Base-by-base conservation (phyloP, 1,140 invertebrate species). In the Araneus ventricosus region DNA sequence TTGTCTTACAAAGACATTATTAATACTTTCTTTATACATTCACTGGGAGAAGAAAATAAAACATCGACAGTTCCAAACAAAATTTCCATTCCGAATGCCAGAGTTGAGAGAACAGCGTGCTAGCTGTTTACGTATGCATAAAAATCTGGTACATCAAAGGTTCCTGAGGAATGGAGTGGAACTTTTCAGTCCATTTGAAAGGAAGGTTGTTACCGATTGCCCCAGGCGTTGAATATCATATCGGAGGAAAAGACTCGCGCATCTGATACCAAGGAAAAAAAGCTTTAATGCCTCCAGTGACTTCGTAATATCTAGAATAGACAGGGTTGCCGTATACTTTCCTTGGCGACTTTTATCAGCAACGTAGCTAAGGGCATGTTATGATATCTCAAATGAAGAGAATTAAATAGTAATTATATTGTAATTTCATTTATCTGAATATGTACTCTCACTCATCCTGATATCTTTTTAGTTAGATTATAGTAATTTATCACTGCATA, bases 211-310 rank as follows among this genome's bases (percentile, higher is more conserved):
- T 86, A 86, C 14, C 52, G 22, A 61, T 86, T 52, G 17, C 84
- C 45, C 52, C 17, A 61, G 45, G 45, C 52, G 57, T 52, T 37
- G 84, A 86, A 86, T 86, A 59, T 86, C 84, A 86, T 86, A 59
- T 59, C 84, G 34, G n/a, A 61, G 52, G 20, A 86, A 37, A 86
- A 61, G 41, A 34, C 84, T 86, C 20, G 34, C 52, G 34, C 27
- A 75, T 75, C 14, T n/a, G 82, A 52, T 52, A 14, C 17, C 10
- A 14, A 20, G 20, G 24, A 37, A 34, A 86, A 86, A 86, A 86
- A 86, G 84, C 45, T 86, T 45, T 45, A 45, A 52, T 86, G 41
- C 59, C 84, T 86, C 57, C 6, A 20, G 84, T 61, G 52, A 61
- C 84, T 61, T 61, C 52, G 84, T 61, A 86, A 59, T 86, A 61